Conservation (phyloP, 2,797 vertebrate genomes). For the Acanthopagrus latus region DNA sequence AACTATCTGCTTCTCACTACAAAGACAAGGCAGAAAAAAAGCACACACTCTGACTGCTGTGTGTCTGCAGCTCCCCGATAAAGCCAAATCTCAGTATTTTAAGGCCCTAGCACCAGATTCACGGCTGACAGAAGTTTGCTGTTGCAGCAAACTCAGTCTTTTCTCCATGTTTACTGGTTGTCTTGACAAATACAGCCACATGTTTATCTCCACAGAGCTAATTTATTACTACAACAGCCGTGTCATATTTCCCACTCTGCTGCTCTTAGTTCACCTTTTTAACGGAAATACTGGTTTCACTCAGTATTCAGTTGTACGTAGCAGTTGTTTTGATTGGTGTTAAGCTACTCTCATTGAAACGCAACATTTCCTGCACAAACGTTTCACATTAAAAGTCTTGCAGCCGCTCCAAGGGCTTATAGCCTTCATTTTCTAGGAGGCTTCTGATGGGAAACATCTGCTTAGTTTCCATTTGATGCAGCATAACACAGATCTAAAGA, state of each 20-base stretch:
- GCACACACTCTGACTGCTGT: not conserved
- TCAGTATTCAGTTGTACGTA: not conserved
- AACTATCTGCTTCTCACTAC: slow-evolving; percentile 1
- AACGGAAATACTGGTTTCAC: not conserved
- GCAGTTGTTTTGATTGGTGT: not conserved
- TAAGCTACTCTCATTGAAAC: not conserved
- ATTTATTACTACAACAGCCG: not conserved
- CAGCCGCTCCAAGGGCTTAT: not conserved
- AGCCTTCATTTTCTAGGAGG: not conserved
- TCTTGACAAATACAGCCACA: not conserved
- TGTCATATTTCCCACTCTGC: not conserved
- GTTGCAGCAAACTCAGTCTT: not conserved
- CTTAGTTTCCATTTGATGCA: not conserved
- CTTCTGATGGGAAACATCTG: not conserved
- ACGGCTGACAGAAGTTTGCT: not conserved
- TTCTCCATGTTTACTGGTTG: not conserved
- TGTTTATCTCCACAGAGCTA: not conserved
- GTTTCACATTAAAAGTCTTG: not conserved
- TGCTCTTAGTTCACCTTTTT: too few species aligned
- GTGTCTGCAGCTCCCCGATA: not conserved
- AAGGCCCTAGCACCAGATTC: not conserved
- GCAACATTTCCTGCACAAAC: not conserved
- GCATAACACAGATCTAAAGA: not conserved
- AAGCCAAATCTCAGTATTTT: not conserved
- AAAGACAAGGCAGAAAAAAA: not conserved